These are phyloP conservation scores for Lepus townsendii DNA, from an alignment of 2,797 vertebrate genomes.

Conservation along the genomic window DNA sequence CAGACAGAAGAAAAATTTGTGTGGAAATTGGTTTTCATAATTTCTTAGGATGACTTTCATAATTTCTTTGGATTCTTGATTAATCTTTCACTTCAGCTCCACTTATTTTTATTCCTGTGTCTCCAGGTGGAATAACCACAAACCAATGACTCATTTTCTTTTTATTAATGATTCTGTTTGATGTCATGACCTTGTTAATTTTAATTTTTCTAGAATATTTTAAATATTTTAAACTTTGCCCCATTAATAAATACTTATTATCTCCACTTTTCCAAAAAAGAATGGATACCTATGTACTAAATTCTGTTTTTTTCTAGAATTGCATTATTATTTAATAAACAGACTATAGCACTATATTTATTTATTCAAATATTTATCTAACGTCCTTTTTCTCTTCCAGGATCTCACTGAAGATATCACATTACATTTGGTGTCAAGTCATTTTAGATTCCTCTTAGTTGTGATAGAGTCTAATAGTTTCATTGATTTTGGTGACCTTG, in stretches of 20 bases:
- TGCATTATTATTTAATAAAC: conserved; percentile 18
- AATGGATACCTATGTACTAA: not conserved
- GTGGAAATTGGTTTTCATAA: not conserved
- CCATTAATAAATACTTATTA: not conserved
- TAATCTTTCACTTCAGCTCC: not conserved
- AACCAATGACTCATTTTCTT: not conserved
- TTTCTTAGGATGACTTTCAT: not conserved
- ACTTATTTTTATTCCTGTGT: not conserved
- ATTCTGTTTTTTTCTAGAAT: not conserved
- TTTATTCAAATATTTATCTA: not conserved
- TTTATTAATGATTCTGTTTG: conserved; percentile 18
- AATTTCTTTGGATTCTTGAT: not conserved
- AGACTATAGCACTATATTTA: not conserved
- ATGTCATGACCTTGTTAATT: not conserved
- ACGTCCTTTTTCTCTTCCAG: not conserved
- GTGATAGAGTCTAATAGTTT: not conserved
- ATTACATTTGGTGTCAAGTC: not conserved
- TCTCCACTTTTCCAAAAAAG: not conserved
- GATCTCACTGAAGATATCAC: not conserved
- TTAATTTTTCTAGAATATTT: not conserved
- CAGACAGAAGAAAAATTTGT: not conserved
- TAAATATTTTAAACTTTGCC: not conserved
- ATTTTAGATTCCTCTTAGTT: not conserved
- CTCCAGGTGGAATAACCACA: not conserved
- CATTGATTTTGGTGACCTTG: not conserved